Evolutionary conservation across 2,888 invertebrate species (phyloP).

Genomic region (Hypsopygia costalis): DNA sequence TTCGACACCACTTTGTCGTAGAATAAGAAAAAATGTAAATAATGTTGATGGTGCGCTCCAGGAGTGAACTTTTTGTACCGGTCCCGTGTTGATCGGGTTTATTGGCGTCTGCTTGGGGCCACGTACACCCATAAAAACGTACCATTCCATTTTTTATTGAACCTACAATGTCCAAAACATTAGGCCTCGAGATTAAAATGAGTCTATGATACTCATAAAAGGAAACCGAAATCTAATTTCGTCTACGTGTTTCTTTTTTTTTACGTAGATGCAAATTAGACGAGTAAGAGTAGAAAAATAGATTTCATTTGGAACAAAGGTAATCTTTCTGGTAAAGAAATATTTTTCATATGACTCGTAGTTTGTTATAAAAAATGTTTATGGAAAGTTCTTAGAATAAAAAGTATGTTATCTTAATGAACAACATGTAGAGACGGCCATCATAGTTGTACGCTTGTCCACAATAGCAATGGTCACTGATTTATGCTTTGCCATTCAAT

Average conservation of each 20-base stretch:
- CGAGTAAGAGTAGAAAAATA: not conserved
- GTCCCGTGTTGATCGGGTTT: slow-evolving; percentile 51
- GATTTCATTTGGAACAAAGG: no score
- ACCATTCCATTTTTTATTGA: slow-evolving; percentile 44
- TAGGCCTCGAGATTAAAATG: slow-evolving; percentile 51
- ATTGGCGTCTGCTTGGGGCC: slow-evolving; percentile 51
- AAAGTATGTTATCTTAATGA: not conserved
- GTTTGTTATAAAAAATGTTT: no score
- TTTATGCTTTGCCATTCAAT: no score
- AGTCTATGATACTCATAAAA: slow-evolving; percentile 43
- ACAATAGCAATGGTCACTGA: slow-evolving; percentile 4
- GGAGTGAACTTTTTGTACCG: slow-evolving; percentile 51
- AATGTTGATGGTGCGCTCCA: slow-evolving; percentile 56
- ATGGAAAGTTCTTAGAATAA: no score
- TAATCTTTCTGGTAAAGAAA: no score
- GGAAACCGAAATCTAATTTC: slow-evolving; percentile 36
- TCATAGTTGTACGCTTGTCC: slow-evolving; percentile 1
- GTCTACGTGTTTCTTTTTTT: slow-evolving; percentile 25
- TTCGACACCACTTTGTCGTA: slow-evolving; percentile 60
- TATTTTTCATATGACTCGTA: no score
- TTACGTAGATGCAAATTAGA: not conserved
- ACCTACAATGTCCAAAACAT: slow-evolving; percentile 52
- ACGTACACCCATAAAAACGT: slow-evolving; percentile 51
- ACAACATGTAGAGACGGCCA: not conserved
- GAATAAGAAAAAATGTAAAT: slow-evolving; percentile 63